These are phyloP conservation scores for Galbula dea DNA, from an alignment of 2,113 vertebrate genomes.

Conservation along the genomic window DNA sequence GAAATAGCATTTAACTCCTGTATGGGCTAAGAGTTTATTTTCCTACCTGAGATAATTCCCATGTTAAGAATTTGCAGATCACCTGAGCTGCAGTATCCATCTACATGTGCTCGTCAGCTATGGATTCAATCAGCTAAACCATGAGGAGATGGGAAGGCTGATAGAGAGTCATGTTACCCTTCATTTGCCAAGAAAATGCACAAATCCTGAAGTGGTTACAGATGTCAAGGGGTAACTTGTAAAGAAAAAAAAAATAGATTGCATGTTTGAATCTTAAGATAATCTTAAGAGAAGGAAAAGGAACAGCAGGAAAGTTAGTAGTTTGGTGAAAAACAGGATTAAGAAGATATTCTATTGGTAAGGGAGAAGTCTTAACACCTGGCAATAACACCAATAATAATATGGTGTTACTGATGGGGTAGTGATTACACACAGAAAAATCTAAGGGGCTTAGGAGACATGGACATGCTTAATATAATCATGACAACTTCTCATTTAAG, in stretches of 20 bases:
- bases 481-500: neutral
- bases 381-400: no score
- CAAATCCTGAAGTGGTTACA: neutral
- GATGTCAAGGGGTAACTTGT: neutral
- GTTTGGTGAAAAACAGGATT: neutral
- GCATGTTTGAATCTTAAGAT: neutral
- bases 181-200: neutral
- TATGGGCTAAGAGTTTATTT: neutral
- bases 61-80: neutral
- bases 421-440: neutral
- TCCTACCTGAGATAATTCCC: neutral
- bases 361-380: neutral
- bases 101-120: neutral
- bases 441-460: neutral
- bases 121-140: neutral
- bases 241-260: neutral
- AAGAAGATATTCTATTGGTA: neutral
- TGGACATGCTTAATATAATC: neutral
- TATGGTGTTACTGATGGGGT: neutral
- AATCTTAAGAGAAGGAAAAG: neutral
- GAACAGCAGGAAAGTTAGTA: neutral
- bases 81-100: neutral
- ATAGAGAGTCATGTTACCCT: accelerated
- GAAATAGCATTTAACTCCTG: neutral
- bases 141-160: neutral